Base-by-base conservation (phyloP, 2,797 vertebrate species). In the Rhinoraja longicauda region DNA sequence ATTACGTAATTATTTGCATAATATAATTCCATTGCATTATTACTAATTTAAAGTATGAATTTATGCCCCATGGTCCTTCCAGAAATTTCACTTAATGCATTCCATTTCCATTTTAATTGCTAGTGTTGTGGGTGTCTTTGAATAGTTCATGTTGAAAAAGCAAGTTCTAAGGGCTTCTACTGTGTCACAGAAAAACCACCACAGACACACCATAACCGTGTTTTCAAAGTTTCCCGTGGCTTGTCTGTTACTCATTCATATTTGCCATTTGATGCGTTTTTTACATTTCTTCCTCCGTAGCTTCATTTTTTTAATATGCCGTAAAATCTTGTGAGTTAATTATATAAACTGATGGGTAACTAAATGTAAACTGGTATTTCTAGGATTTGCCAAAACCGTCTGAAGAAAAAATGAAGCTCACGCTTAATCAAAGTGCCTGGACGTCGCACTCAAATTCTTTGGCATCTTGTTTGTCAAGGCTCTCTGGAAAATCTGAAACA, bases 381-480 rank as follows among this genome's bases (percentile, higher is more conserved):
- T 67, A 99, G 98, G 98, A 99, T 94, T 96, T 99, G 93, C 97
- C 98, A 93, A 99, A 98, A 95, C 98, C 98, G 70, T 95, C 94
- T 94, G 99, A 99, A 95, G 98, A 99, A 92, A 99, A 99, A 95
- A 98, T 99, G 93, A 99, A 99, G 94, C 94, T 98, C 95, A 97
- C 98, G 95, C 96, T 99, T 94, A 99, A 96, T 96, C 98, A 99
- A 97, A 99, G 98, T 97, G 99, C 99, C 95, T 99, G 99, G 99
- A 99, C 98, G 36, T 99, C 99, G 93, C 98, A 99, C 94, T 98
- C 98, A 94, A 98, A 97, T 96, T 97, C 98, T 75, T 97, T 98
- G 95, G 97, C 97, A 76, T 97, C 97, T 62, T 98, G 97, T 95
- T 96, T 98, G 93, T 96, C 98, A 95, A 98, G 96, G 96, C 97